Percentiles rank a stretch among this genome's conserved stretches.
phyloP scores from a whole-genome alignment of 1,140 invertebrate species.

The Eumeta japonica region DNA sequence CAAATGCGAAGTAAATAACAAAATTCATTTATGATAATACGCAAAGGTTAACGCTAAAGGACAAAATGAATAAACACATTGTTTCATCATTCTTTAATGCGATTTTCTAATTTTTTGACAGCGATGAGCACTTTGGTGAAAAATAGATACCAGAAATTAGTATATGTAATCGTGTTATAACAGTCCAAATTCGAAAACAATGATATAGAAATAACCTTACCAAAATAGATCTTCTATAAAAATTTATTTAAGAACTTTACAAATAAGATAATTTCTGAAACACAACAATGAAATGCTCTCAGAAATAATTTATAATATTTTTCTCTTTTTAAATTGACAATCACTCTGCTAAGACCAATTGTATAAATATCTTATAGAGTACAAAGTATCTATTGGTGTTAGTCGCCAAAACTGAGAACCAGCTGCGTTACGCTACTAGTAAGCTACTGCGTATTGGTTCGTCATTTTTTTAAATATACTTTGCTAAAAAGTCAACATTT shows the following conservation, averaged over 20 bases:
- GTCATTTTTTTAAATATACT: conserved; percentile 54
- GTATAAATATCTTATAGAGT: conserved; percentile 55
- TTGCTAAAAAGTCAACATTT: conserved; percentile 57
- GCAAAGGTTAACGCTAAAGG: too few relatives aligned
- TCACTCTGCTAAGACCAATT: conserved; percentile 50
- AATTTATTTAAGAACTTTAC: conserved; percentile 57
- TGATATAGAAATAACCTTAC: conserved; percentile 38
- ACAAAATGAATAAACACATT: too few relatives aligned
- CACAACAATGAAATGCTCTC: conserved; percentile 54
- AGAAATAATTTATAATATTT: conserved; percentile 33
- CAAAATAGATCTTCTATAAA: conserved; percentile 58
- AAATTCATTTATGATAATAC: too few relatives aligned
- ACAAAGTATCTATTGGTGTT: conserved; percentile 56
- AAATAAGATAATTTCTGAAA: conserved; percentile 48
- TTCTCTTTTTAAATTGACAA: conserved; percentile 49
- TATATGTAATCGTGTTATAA: conserved; percentile 35
- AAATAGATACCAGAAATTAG: conserved; percentile 58
- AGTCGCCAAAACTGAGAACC: conserved; percentile 51
- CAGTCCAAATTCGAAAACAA: conserved; percentile 43
- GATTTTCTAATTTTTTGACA: conserved; percentile 60
- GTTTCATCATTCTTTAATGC: conserved; percentile 60
- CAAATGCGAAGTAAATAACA: too few relatives aligned
- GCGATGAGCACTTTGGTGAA: conserved; percentile 66
- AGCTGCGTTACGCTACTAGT: conserved; percentile 52
- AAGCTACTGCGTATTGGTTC: conserved; percentile 57